phyloP scores from a whole-genome alignment of 2,797 vertebrate species.

The Garrulus glandarius region DNA sequence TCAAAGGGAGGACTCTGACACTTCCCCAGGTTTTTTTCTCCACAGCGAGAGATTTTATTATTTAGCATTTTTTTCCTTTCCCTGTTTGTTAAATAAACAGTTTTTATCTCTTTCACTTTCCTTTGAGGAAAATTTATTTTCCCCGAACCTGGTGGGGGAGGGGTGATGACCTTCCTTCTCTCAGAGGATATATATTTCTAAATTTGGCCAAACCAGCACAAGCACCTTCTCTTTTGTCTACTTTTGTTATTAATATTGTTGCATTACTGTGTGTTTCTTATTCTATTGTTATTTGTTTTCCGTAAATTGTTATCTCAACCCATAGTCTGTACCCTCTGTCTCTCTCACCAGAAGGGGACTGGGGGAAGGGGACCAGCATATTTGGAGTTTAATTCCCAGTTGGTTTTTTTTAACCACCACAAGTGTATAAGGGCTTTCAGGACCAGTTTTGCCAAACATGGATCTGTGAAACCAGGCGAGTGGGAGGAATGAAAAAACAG shows the following conservation, averaged over 20 bases:
- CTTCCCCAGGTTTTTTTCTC: too few relatives aligned
- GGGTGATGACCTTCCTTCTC: too few relatives aligned
- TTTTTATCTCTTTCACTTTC: too few relatives aligned
- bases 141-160: too few relatives aligned
- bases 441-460: background rate
- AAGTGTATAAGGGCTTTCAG: background rate
- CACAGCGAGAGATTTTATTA: too few relatives aligned
- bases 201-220: too few relatives aligned
- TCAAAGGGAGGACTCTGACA: too few relatives aligned
- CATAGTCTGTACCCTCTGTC: background rate
- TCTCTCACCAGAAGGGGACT: background rate
- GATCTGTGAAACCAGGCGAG: background rate
- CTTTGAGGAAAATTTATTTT: too few relatives aligned
- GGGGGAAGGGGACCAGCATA: accelerated
- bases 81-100: too few relatives aligned
- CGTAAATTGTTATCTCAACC: background rate
- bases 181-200: too few relatives aligned
- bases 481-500: background rate
- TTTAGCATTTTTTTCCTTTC: too few relatives aligned
- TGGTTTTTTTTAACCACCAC: background rate
- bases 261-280: background rate
- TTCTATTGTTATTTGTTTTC: background rate
- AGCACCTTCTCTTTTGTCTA: background rate
- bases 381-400: background rate
- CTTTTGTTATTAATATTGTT: background rate